Base-by-base conservation (phyloP, 2,113 vertebrate genomes). In the Vicugna pacos region DNA sequence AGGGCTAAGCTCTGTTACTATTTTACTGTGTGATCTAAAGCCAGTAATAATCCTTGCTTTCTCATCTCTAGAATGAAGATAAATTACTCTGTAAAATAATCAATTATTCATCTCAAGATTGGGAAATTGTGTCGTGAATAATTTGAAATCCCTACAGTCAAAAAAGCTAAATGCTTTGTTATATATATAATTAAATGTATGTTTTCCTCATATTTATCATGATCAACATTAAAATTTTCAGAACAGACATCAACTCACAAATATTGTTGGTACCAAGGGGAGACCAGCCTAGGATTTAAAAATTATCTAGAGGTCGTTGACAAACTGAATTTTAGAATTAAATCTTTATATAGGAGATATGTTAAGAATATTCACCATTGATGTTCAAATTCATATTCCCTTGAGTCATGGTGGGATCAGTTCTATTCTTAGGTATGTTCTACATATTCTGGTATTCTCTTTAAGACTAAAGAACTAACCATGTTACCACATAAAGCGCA, bases 291-390 rank as follows among this genome's bases (percentile, higher is more conserved):
- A 32, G 38, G 4, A 88, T 90, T 89, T 94, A 35, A 11, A 90
- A 28, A 65, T 50, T 75, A 96, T 89, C 20, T 93, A n/a, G n/a
- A 93, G 24, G 16, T 92, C 52, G 70, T 32, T 96, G 73, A 93
- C 5, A 86, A 54, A 54, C 46, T 92, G 28, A 70, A 19, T n/a
- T n/a, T 94, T 97, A 94, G 26, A 95, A 79, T 52, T 65, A 81
- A 97, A 95, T 1, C 26, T 89, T 58, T 93, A 75, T 19, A 70
- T 73, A 72, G 38, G 35, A 91, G 81, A 58, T 76, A 64, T 10
- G 50, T 95, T 91, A 80, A 93, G 62, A 89, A 73, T 84, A 90
- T 70, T 95, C 11, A 82, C 16, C 56, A 88, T 52, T 95, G 73
- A 85, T 91, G 60, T 56, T 83, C 3, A 46, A 85, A 88, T 75